Evolutionary conservation across 2,888 invertebrate species (phyloP), one percentile per base, ranked within the genome.

Genomic region (Drosophila antonietae): DNA sequence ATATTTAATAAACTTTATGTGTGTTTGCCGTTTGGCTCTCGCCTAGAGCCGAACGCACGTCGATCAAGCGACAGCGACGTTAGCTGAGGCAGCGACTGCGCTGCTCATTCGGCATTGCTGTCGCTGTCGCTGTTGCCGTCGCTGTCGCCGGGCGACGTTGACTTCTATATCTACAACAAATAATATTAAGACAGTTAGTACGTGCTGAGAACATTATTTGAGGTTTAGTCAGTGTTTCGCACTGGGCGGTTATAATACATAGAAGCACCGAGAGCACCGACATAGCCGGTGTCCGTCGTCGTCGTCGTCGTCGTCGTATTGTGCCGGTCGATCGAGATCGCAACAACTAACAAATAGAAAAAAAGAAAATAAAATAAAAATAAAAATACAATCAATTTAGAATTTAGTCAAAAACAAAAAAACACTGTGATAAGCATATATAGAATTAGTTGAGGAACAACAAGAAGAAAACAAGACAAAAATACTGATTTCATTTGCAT

Each of bases 141-240:
- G 46, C 28, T 39, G 39, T 55, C 46, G 75, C 52, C 65, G 78
- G 79, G 63, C 67, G 80, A 68, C 72, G 83, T 68, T 90, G 81
- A 86, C 89, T 88, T 83, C 89, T 89, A 89, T 87, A 87, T 87
- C 89, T 89, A 90, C 90, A 85, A 90, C 88, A 89, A 90, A 85
- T 84, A 90, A 86, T 90, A 90, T 86, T 88, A 91, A 90, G 90
- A 88, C 90, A 85, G 90, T 91, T 91, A 91, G 91, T 91, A 86
- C 83, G 88, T 84, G 90, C 83, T 84, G 90, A 91, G 91, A 91
- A 91, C 84, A 90, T 90, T 91, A 89, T 83, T 87, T 87, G 89
- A 87, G 89, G 84, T 91, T 90, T 91, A 91, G 91, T 91, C 91
- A 87, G 83, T 85, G 84, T 89, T 89, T 89, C 86, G 89, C 84